Conservation (phyloP, 2,888 invertebrate genomes). For the Drosophila gaucha region DNA sequence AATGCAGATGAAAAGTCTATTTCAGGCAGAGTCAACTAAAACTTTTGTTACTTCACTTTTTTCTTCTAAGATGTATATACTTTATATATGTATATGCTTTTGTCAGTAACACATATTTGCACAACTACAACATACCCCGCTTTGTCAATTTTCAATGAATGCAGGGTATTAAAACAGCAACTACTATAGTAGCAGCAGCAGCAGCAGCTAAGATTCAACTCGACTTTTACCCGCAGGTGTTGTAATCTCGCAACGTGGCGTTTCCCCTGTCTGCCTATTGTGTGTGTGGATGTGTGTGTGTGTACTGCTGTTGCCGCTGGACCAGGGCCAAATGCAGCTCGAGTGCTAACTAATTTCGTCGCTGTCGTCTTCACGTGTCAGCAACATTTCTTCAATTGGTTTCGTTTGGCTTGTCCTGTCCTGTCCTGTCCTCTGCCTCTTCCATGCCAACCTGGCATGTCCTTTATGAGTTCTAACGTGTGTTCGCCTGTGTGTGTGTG, state of each 20-base stretch:
- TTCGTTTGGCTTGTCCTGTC: slow-evolving; percentile 66
- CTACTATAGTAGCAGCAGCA: slow-evolving; percentile 14
- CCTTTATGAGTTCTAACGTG: slow-evolving; percentile 50
- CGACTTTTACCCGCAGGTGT: slow-evolving; percentile 73
- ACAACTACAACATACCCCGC: background rate
- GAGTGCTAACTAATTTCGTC: slow-evolving; percentile 78
- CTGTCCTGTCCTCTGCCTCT: slow-evolving; percentile 23
- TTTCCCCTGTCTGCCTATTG: slow-evolving; percentile 37
- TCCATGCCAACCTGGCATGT: slow-evolving; percentile 40
- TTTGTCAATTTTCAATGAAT: too few relatives aligned
- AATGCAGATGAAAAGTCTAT: too few relatives aligned
- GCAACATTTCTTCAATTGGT: slow-evolving; percentile 80
- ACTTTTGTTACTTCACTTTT: too few relatives aligned
- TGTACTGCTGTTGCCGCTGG: slow-evolving; percentile 42
- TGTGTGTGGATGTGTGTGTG: slow-evolving; percentile 6
- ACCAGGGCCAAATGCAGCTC: slow-evolving; percentile 68
- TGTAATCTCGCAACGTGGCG: slow-evolving; percentile 64
- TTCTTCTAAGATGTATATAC: too few relatives aligned
- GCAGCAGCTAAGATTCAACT: slow-evolving; percentile 17
- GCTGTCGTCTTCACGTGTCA: slow-evolving; percentile 71
- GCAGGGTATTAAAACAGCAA: slow-evolving; percentile 9
- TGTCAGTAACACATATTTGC: background rate
- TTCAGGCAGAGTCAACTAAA: too few relatives aligned
- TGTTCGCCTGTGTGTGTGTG: slow-evolving; percentile 20
- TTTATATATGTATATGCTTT: background rate